Evolutionary conservation across 2,888 invertebrate species (phyloP).

Genomic region (Synergus itoensis): DNA sequence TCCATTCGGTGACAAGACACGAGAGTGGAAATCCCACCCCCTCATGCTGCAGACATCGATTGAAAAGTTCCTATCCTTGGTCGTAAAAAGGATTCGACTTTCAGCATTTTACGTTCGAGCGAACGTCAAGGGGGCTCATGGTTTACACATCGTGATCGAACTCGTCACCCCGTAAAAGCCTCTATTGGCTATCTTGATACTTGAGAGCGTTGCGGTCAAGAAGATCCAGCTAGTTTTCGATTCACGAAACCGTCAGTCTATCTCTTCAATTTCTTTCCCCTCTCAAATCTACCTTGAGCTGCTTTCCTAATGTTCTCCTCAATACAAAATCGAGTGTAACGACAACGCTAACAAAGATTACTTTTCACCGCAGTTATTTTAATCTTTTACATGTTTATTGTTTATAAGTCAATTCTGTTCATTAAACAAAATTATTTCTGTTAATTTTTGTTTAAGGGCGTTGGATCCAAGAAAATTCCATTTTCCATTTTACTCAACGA

Average conservation of each 20-base stretch:
- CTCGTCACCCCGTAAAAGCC: constrained; percentile 70
- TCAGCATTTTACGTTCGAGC: constrained; percentile 54
- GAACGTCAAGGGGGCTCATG: constrained; percentile 68
- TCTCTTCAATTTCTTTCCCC: constrained; percentile 45
- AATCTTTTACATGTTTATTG: too few species aligned
- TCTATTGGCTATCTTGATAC: constrained; percentile 60
- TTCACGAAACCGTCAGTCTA: constrained; percentile 61
- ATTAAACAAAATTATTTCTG: too few species aligned
- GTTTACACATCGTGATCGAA: constrained; percentile 72
- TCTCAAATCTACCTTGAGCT: not conserved
- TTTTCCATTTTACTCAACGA: too few species aligned
- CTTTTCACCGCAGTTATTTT: too few species aligned
- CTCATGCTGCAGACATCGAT: constrained; percentile 35
- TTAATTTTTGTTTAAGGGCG: too few species aligned
- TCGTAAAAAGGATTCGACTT: constrained; percentile 62
- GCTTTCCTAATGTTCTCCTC: not conserved
- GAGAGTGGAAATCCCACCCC: constrained; percentile 44
- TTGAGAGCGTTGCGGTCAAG: constrained; percentile 63
- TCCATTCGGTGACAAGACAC: constrained; percentile 47
- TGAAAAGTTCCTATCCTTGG: constrained; percentile 49
- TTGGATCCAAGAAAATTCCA: too few species aligned
- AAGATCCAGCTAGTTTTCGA: constrained; percentile 58
- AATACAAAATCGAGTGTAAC: not conserved
- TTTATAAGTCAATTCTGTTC: too few species aligned
- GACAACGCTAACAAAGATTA: too few species aligned